Percentiles rank a stretch among this genome's conserved stretches.
Evolutionary conservation across 2,888 invertebrate genomes (phyloP).

Genomic region (Volucella inflata): DNA sequence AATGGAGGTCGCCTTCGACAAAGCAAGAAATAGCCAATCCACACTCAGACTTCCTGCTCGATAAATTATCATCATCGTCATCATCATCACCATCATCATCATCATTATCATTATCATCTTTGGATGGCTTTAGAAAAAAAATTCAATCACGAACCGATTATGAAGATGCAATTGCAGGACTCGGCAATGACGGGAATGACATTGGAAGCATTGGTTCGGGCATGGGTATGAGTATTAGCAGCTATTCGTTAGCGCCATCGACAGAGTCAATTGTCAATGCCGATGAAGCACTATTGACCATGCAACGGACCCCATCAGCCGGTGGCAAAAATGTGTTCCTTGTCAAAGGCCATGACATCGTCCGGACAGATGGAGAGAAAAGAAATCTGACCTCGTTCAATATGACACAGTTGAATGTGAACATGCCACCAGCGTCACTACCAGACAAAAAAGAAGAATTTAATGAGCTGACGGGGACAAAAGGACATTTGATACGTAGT

Average conservation of each 20-base stretch:
- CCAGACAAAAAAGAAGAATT: slow-evolving; percentile 42
- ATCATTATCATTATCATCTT: neutral
- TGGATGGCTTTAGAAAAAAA: slow-evolving; percentile 48
- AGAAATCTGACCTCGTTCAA: slow-evolving; percentile 44
- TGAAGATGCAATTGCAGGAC: slow-evolving; percentile 58
- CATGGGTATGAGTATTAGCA: slow-evolving; percentile 17
- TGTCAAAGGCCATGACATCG: slow-evolving; percentile 64
- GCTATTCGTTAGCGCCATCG: slow-evolving; percentile 53
- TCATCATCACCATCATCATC: slow-evolving; percentile 1
- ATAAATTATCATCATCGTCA: slow-evolving; percentile 25
- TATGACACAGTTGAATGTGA: slow-evolving; percentile 59
- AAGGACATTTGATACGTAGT: slow-evolving; percentile 27
- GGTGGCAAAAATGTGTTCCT: slow-evolving; percentile 30
- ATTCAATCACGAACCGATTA: slow-evolving; percentile 72
- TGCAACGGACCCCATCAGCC: neutral
- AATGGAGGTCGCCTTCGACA: slow-evolving; percentile 56
- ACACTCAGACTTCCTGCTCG: slow-evolving; percentile 36
- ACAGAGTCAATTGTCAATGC: slow-evolving; percentile 66
- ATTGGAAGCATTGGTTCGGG: neutral
- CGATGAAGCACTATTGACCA: slow-evolving; percentile 61
- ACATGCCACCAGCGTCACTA: slow-evolving; percentile 29
- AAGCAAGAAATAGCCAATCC: slow-evolving; percentile 52
- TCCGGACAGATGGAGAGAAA: slow-evolving; percentile 38
- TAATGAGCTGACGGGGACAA: slow-evolving; percentile 58
- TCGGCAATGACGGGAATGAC: neutral